Base-by-base conservation (phyloP, 2,797 vertebrate species). In the Tinamus major region DNA sequence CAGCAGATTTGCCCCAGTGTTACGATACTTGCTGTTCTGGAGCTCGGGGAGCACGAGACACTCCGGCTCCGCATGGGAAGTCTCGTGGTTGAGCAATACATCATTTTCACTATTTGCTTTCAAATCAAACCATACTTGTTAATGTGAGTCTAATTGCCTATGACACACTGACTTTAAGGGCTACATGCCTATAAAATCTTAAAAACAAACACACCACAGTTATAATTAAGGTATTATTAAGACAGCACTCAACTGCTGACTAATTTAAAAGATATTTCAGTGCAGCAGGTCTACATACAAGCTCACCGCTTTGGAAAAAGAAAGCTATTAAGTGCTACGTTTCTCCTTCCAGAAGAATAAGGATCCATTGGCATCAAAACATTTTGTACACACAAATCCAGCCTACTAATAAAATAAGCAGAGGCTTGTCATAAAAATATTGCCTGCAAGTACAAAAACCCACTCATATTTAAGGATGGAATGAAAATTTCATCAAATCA, bases 81-180 rank as follows among this genome's bases (percentile, higher is more conserved):
- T 42, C 33, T 55, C 0, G 0, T 35, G 29, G 27, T 20, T 20
- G 56, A 48, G 46, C 29, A 1, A 0, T 0, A 0, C 21, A 65
- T 46, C 15, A 56, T 48, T 81, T 71, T 41, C 62, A 44, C 15
- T 44, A 13, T 26, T 68, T 42, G 33, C n/a, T 61, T 74, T 62
- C 31, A 67, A 71, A 62, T 56, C 46, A 55, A 77, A 67, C 41
- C 41, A 39, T 11, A 33, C 11, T 81, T 7, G 1, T 9, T 49
- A 77, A 89, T n/a, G 6, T 4, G 9, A 79, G 26, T 17, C 59
- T 56, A 71, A 85, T 18, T 44, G 53, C 26, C 61, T 67, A 80
- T 2, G 4, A 49, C 27, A 71, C 5, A 12, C 13, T 6, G 10
- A 44, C 24, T 72, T 67, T 67, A 93, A 67, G 15, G 39, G 14